A percentile compares a stretch with the other conserved stretches of the same genome.
Evolutionary conservation across 2,113 vertebrate species (phyloP).

Genomic region (Axis porcinus): DNA sequence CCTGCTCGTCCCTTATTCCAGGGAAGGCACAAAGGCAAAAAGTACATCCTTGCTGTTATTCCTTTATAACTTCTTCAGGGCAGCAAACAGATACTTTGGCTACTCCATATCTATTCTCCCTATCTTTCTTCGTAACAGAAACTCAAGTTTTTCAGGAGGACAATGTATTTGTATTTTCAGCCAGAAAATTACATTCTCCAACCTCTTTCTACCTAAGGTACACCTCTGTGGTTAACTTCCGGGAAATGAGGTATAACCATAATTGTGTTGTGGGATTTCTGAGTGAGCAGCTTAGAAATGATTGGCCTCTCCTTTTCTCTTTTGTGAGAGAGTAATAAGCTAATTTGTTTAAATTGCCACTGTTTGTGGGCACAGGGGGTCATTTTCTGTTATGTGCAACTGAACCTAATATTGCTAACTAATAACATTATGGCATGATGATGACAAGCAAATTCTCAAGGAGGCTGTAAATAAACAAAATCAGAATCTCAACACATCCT

Average conservation of each 20-base stretch:
- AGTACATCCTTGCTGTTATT: background rate
- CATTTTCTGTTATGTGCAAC: background rate
- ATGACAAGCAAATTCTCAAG: background rate
- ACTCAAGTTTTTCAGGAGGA: background rate
- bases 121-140: background rate
- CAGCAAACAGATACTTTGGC: background rate
- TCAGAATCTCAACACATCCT: background rate
- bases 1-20: background rate
- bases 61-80: background rate
- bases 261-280: background rate
- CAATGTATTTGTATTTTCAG: background rate
- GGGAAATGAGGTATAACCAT: background rate
- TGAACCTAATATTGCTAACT: background rate
- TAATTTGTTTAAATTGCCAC: background rate
- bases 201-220: background rate
- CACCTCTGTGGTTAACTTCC: background rate
- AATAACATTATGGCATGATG: background rate
- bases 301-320: background rate
- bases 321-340: background rate
- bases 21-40: background rate
- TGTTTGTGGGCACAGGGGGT: rapidly evolving
- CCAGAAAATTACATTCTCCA: background rate
- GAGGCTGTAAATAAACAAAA: background rate
- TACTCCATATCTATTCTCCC: background rate
- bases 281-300: background rate